A percentile compares a stretch with the other conserved stretches of the same genome.
Conservation (phyloP, 2,888 invertebrate species). For the Entomobrya proxima region DNA sequence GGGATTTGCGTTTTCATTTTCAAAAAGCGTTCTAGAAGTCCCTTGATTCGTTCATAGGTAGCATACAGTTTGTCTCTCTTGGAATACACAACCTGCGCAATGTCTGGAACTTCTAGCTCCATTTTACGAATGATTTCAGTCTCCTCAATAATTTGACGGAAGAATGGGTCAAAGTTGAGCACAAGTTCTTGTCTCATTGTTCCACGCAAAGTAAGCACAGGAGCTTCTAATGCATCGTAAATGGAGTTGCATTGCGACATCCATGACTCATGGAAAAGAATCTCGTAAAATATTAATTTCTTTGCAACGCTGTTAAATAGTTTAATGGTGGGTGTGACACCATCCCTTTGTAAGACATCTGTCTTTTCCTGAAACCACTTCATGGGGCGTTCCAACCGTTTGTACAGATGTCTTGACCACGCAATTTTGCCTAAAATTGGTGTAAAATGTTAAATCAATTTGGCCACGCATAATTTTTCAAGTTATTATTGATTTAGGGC, state of each 20-base stretch:
- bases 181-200: conserved; percentile 78
- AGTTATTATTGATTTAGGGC: too few relatives aligned
- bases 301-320: conserved; percentile 87
- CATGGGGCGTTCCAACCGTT: conserved; percentile 73
- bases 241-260: conserved; percentile 71
- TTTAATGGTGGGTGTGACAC: conserved; percentile 85
- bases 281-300: conserved; percentile 89
- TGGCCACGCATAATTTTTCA: too few relatives aligned
- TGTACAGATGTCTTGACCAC: conserved; percentile 88
- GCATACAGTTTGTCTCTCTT: conserved; percentile 84
- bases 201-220: conserved; percentile 71
- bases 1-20: conserved; percentile 70
- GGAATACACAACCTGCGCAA: conserved; percentile 85
- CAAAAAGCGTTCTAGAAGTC: conserved; percentile 80
- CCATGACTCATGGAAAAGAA: conserved; percentile 86
- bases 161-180: conserved; percentile 81
- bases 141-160: conserved; percentile 83
- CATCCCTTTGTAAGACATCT: conserved; percentile 81
- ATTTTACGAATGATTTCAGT: conserved; percentile 89
- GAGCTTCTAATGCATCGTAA: conserved; percentile 74
- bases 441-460: neutral
- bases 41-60: conserved; percentile 82
- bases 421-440: conserved; percentile 80
- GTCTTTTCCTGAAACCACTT: conserved; percentile 73
- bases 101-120: conserved; percentile 85